Conservation (phyloP, 2,888 invertebrate species). For the Pterostichus madidus region DNA sequence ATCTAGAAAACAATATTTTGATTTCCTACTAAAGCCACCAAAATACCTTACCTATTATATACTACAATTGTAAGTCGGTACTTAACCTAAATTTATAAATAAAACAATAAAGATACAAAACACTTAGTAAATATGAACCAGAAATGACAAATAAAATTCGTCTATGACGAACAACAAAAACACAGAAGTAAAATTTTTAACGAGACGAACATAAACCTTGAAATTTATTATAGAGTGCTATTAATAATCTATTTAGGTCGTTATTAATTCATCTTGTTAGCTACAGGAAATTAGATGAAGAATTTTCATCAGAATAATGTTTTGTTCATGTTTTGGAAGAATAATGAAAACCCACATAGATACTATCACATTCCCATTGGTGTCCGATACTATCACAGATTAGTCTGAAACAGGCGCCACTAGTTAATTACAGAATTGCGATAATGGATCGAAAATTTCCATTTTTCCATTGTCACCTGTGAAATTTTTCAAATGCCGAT, state of each 20-base stretch:
- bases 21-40: too few species aligned
- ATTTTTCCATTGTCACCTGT: constrained; percentile 54
- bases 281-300: constrained; percentile 39
- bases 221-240: constrained; percentile 44
- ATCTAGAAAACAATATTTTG: too few species aligned
- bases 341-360: neutral
- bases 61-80: too few species aligned
- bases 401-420: neutral
- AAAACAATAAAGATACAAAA: too few species aligned
- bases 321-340: constrained; percentile 44
- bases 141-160: neutral
- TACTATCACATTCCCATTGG: constrained; percentile 1
- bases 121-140: neutral
- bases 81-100: too few species aligned
- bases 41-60: too few species aligned
- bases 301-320: constrained; percentile 41
- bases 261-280: constrained; percentile 50
- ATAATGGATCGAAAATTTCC: constrained; percentile 32
- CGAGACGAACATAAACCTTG: constrained; percentile 30
- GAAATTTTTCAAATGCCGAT: constrained; percentile 44
- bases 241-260: constrained; percentile 52
- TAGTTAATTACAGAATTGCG: constrained; percentile 34
- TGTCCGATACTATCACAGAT: constrained; percentile 9
- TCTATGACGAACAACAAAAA: constrained; percentile 5
- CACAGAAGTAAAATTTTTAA: constrained; percentile 26